phyloP scores from a whole-genome alignment of 2,888 invertebrate genomes.

The Cecidostiba fungosa region DNA sequence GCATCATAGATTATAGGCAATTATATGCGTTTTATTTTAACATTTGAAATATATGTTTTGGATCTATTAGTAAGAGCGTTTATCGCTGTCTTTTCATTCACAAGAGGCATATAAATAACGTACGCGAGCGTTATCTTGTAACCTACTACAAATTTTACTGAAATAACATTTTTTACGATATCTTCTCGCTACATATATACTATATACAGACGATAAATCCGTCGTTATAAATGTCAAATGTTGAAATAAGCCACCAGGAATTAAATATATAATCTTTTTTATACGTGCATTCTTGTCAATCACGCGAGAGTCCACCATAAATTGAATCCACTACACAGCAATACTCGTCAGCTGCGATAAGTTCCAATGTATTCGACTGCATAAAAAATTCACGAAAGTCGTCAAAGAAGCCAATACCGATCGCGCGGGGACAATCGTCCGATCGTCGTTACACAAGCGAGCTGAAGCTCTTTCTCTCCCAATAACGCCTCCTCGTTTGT shows the following conservation, averaged over 20 bases:
- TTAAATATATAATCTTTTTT: background rate
- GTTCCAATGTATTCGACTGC: background rate
- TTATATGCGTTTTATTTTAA: too few relatives aligned
- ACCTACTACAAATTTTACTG: background rate
- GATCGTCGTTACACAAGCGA: constrained; percentile 4
- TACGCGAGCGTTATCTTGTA: background rate
- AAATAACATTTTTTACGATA: background rate
- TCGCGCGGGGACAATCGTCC: background rate
- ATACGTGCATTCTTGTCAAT: background rate
- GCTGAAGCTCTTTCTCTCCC: too few relatives aligned
- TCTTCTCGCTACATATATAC: background rate
- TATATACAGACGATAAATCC: background rate
- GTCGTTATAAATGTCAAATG: background rate
- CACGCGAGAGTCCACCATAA: background rate
- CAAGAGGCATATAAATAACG: background rate
- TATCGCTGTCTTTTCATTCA: background rate
- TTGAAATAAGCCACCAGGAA: background rate
- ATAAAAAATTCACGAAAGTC: background rate
- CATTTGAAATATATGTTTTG: background rate
- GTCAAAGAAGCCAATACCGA: background rate
- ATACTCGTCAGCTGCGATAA: background rate
- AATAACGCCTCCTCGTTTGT: background rate
- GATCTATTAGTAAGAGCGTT: background rate
- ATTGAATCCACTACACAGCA: too few relatives aligned
- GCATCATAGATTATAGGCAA: background rate